Conservation (phyloP, 2,888 invertebrate species). For the Strigamia transsilvanica region DNA sequence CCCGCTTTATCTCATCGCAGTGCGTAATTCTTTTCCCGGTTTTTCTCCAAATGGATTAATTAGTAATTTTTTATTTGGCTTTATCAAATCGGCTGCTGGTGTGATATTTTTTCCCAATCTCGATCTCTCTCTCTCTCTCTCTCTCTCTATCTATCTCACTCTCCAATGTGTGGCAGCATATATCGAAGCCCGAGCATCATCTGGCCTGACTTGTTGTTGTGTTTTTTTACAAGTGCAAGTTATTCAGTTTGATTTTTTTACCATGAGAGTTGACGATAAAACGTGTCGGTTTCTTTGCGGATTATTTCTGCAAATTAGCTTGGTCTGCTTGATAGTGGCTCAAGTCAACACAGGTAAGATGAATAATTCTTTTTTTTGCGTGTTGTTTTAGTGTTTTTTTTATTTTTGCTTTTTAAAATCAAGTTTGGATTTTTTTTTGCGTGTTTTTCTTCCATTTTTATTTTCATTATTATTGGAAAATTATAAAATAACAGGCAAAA, state of each 20-base stretch:
- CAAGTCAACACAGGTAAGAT: slow-evolving; percentile 18
- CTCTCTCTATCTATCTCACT: not conserved
- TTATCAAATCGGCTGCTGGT: not conserved
- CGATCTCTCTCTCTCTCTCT: not conserved
- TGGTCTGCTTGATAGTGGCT: not conserved
- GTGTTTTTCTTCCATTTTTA: not conserved
- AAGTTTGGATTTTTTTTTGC: not conserved
- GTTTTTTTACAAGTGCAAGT: slow-evolving; percentile 3
- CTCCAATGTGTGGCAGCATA: slow-evolving; percentile 15
- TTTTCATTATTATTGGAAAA: too few relatives aligned
- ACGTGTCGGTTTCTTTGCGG: slow-evolving; percentile 23
- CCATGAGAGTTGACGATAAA: slow-evolving; percentile 30
- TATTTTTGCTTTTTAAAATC: not conserved
- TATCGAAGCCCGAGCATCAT: slow-evolving; percentile 1
- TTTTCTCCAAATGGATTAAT: slow-evolving; percentile 9
- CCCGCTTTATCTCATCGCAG: slow-evolving; percentile 12
- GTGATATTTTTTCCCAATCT: slow-evolving; percentile 1
- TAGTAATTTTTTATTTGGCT: not conserved
- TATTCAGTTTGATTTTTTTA: slow-evolving; percentile 25
- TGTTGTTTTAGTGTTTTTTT: not conserved
- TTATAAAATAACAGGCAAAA: too few relatives aligned
- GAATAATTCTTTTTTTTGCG: not conserved
- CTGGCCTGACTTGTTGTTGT: slow-evolving; percentile 1
- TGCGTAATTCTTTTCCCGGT: not conserved
- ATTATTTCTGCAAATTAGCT: slow-evolving; percentile 30